phyloP scores from a whole-genome alignment of 2,113 vertebrate genomes.

The Brachypteracias leptosomus region DNA sequence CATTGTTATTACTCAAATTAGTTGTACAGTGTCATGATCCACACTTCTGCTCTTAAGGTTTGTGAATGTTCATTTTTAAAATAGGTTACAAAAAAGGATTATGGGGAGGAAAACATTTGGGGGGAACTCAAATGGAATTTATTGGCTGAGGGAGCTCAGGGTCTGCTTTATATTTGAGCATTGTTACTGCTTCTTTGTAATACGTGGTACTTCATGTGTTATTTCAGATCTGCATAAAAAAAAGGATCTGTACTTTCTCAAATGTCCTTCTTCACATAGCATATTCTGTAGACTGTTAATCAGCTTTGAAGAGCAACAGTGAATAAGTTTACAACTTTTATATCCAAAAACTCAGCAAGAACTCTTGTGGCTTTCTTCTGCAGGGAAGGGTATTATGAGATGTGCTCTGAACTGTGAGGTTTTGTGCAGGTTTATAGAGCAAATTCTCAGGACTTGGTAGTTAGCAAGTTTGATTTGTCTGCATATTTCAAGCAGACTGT shows the following conservation, averaged over 20 bases:
- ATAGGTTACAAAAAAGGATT: background rate
- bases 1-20: background rate
- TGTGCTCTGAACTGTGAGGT: background rate
- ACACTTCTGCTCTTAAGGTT: background rate
- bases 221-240: background rate
- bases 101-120: background rate
- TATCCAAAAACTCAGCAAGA: background rate
- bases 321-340: background rate
- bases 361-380: background rate
- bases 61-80: background rate
- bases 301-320: background rate
- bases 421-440: background rate
- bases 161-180: background rate
- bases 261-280: background rate
- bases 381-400: background rate
- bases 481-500: background rate
- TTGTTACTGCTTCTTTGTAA: background rate
- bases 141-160: background rate
- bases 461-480: background rate
- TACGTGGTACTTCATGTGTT: rapidly evolving
- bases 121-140: background rate
- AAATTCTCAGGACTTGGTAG: background rate
- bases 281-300: background rate
- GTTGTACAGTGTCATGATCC: background rate
- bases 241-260: background rate